Percentiles rank a stretch among this genome's conserved stretches.
phyloP scores from a whole-genome alignment of 2,797 vertebrate genomes.

The Anguilla pacifica region DNA sequence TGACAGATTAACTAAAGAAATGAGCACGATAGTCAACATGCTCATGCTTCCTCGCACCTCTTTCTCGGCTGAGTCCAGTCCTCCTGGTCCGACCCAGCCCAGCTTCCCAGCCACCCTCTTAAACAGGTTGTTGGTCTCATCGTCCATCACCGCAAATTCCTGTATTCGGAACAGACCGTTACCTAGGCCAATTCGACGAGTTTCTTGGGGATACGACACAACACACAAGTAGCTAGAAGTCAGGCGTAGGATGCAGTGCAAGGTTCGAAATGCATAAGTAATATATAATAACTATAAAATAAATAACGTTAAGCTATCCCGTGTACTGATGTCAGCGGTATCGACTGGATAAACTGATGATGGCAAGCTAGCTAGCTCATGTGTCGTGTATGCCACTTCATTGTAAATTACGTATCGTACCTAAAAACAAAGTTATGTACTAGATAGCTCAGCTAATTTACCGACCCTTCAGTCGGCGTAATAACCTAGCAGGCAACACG shows the following conservation, averaged over 20 bases:
- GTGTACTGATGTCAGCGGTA: not conserved
- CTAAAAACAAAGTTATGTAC: too few relatives aligned
- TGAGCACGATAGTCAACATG: not conserved
- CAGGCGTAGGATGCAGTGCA: not conserved
- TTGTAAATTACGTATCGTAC: too few relatives aligned
- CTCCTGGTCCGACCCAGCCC: constrained; percentile 61
- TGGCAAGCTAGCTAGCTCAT: not conserved
- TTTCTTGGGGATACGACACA: not conserved
- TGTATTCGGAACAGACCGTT: not conserved
- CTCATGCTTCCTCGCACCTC: constrained; percentile 52
- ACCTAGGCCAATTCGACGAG: not conserved
- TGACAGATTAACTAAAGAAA: not conserved
- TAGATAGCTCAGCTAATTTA: not conserved
- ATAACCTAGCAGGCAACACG: not conserved
- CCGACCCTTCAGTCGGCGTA: not conserved
- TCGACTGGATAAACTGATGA: not conserved
- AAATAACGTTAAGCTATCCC: not conserved
- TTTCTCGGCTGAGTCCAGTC: constrained; percentile 58
- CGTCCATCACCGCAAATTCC: constrained; percentile 57
- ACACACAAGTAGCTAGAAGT: not conserved
- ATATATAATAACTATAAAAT: not conserved
- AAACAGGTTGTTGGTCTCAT: constrained; percentile 57
- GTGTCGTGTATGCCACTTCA: not conserved
- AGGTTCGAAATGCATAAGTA: not conserved
- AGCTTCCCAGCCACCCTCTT: constrained; percentile 67